phyloP scores from a whole-genome alignment of 2,888 invertebrate genomes.

The Philereme vetulata region DNA sequence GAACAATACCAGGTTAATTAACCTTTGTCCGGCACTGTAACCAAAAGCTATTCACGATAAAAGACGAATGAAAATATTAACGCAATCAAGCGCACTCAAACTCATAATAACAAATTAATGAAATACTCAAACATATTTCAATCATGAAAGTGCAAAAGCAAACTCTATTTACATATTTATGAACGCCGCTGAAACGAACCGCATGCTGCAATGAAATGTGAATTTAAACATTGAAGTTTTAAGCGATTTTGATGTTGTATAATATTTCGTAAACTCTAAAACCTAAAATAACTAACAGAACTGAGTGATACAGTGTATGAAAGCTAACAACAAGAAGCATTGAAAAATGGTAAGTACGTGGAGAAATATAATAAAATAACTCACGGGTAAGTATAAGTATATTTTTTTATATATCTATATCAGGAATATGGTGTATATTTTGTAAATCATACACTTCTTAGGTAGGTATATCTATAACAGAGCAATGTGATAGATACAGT shows the following conservation, averaged over 20 bases:
- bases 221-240: constrained; percentile 15
- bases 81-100: neutral
- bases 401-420: no score
- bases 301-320: neutral
- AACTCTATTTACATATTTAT: constrained; percentile 57
- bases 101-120: constrained; percentile 27
- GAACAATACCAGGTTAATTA: neutral
- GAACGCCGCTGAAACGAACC: constrained; percentile 39
- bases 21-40: neutral
- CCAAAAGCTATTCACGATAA: neutral
- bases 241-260: neutral
- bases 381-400: neutral
- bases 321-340: neutral
- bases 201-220: constrained; percentile 26
- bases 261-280: neutral
- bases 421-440: no score
- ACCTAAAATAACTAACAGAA: neutral
- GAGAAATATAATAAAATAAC: no score
- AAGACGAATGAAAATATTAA: neutral
- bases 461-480: no score
- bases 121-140: constrained; percentile 48
- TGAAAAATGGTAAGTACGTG: neutral
- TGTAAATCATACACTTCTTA: no score
- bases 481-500: no score
- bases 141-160: constrained; percentile 53